Conservation (phyloP, 2,797 vertebrate species). For the Novumbra hubbsi region DNA sequence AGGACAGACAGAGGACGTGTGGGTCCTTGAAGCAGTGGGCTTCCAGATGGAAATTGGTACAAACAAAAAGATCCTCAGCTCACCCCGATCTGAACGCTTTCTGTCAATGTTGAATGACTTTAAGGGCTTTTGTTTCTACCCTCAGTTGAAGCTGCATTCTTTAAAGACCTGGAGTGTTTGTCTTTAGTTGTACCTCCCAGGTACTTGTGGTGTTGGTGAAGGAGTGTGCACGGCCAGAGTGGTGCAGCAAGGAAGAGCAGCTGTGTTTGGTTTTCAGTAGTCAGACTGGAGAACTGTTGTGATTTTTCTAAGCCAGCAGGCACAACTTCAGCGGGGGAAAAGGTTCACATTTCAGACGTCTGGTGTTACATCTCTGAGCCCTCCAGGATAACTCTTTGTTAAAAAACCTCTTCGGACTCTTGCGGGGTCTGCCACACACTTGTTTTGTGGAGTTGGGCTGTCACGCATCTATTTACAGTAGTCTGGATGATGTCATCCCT, state of each 20-base stretch:
- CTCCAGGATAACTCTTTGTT: not conserved
- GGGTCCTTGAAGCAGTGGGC: not conserved
- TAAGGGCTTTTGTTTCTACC: constrained; percentile 47
- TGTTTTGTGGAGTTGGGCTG: not conserved
- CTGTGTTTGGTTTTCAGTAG: not conserved
- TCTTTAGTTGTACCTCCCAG: not conserved
- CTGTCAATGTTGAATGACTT: constrained; percentile 31
- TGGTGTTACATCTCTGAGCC: not conserved
- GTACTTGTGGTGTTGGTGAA: constrained; percentile 2
- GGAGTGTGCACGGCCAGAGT: constrained; percentile 18
- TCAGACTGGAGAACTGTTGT: not conserved
- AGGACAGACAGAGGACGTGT: not conserved
- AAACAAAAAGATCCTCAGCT: not conserved
- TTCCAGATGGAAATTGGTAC: not conserved
- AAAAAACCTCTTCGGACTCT: not conserved
- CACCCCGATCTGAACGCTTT: not conserved
- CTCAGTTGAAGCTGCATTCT: constrained; percentile 8
- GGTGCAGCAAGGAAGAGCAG: constrained; percentile 5
- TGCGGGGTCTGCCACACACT: not conserved
- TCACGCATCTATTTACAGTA: not conserved
- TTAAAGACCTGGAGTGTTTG: constrained; percentile 28
- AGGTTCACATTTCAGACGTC: not conserved
- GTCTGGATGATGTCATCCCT: not conserved
- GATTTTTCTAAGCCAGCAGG: not conserved
- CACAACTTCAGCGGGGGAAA: not conserved